phyloP scores from a whole-genome alignment of 2,888 invertebrate genomes.

The Tenthredo notha region DNA sequence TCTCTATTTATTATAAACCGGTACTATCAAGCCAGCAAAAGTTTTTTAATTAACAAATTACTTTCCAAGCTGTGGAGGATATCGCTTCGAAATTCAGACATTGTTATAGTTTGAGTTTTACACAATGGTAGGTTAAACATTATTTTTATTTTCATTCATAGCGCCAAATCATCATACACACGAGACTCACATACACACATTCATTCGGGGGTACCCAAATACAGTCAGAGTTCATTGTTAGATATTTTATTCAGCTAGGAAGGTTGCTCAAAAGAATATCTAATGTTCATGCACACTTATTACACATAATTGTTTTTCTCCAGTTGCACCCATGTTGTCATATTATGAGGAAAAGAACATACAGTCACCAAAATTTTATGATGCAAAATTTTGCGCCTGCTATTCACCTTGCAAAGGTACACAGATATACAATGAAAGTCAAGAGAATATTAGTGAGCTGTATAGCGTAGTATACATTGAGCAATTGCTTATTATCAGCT shows the following conservation, averaged over 20 bases:
- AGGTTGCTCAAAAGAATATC: background rate
- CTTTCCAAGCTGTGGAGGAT: slow-evolving; percentile 50
- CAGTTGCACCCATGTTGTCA: slow-evolving; percentile 73
- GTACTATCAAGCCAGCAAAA: slow-evolving; percentile 10
- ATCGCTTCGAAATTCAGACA: slow-evolving; percentile 47
- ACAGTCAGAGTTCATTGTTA: background rate
- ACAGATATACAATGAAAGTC: slow-evolving; percentile 62
- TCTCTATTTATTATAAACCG: slow-evolving; percentile 40
- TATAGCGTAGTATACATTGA: slow-evolving; percentile 36
- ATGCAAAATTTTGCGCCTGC: slow-evolving; percentile 73
- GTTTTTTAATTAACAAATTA: slow-evolving; percentile 28
- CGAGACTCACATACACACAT: background rate
- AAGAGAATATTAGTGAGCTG: slow-evolving; percentile 35
- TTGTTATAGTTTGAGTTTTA: slow-evolving; percentile 41
- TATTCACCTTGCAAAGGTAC: slow-evolving; percentile 73
- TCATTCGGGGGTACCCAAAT: background rate
- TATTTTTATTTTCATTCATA: slow-evolving; percentile 12
- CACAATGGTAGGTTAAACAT: slow-evolving; percentile 37
- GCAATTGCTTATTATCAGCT: slow-evolving; percentile 44
- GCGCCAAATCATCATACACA: background rate
- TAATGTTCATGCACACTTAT: slow-evolving; percentile 33
- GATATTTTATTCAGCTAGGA: background rate
- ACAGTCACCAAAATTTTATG: slow-evolving; percentile 73
- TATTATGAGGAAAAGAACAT: slow-evolving; percentile 74
- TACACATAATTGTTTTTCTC: slow-evolving; percentile 67